Evolutionary conservation across 2,888 invertebrate genomes (phyloP).

Genomic region (Galerucella nymphaeae): DNA sequence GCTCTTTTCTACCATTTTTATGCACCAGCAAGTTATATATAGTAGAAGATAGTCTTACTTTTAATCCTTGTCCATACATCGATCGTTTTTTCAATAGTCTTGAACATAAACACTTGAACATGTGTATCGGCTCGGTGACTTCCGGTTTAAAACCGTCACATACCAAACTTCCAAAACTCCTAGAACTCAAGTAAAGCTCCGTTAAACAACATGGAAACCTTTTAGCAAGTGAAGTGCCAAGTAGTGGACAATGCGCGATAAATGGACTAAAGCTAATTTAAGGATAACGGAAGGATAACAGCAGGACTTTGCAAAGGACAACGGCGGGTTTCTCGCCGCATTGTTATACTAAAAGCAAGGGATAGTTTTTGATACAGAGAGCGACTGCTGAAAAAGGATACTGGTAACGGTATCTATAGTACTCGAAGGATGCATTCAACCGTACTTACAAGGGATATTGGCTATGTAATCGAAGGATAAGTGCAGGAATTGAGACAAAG

Average conservation of each 20-base stretch:
- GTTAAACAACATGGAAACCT: conserved; percentile 9
- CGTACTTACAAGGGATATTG: conserved; percentile 23
- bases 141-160: not conserved
- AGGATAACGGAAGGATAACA: conserved; percentile 28
- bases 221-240: conserved; percentile 20
- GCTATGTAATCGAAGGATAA: conserved; percentile 38
- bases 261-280: conserved; percentile 34
- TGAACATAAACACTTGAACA: not conserved
- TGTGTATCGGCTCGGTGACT: not conserved
- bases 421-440: conserved; percentile 5
- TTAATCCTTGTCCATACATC: too few species aligned
- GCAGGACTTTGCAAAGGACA: conserved; percentile 27
- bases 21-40: too few species aligned
- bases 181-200: not conserved
- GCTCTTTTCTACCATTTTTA: too few species aligned
- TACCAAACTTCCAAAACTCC: not conserved
- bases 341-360: not conserved
- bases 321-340: conserved; percentile 25
- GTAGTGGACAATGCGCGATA: conserved; percentile 25
- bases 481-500: conserved; percentile 27
- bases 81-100: not conserved
- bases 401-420: conserved; percentile 1
- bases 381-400: not conserved
- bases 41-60: too few species aligned
- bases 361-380: not conserved